phyloP scores from a whole-genome alignment of 2,113 vertebrate genomes.

The Ceratotherium simum region DNA sequence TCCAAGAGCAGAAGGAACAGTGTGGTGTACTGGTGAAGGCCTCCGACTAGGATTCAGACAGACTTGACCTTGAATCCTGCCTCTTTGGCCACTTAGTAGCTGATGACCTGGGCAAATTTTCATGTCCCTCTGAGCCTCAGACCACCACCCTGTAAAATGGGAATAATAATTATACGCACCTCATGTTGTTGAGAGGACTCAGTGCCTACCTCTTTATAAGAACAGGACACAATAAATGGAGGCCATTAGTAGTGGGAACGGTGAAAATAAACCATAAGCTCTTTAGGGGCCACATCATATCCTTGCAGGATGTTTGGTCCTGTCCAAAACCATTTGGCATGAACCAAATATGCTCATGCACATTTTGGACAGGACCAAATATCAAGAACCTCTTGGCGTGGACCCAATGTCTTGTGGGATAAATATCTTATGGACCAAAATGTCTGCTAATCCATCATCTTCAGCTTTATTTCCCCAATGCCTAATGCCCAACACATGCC shows the following conservation, averaged over 20 bases:
- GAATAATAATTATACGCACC: not conserved
- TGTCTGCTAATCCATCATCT: too few species aligned
- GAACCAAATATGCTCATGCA: too few species aligned
- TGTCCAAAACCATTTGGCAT: too few species aligned
- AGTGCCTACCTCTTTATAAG: not conserved
- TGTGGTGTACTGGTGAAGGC: not conserved
- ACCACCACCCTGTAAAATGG: not conserved
- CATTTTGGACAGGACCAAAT: too few species aligned
- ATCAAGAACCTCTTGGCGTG: too few species aligned
- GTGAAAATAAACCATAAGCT: not conserved
- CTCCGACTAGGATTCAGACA: not conserved
- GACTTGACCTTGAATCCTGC: not conserved
- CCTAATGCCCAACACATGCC: not conserved
- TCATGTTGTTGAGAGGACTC: not conserved
- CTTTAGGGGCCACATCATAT: not conserved
- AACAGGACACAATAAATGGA: not conserved
- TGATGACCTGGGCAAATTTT: not conserved
- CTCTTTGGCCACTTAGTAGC: not conserved
- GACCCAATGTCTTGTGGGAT: too few species aligned
- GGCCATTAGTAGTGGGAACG: not conserved
- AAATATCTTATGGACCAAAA: too few species aligned
- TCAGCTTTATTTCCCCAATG: not conserved
- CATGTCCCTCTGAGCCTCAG: not conserved
- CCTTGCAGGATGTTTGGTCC: too few species aligned
- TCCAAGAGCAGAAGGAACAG: not conserved